Evolutionary conservation across 2,797 vertebrate species (phyloP), one percentile per base, ranked within the genome.

Genomic region (Lutjanus argentimaculatus): DNA sequence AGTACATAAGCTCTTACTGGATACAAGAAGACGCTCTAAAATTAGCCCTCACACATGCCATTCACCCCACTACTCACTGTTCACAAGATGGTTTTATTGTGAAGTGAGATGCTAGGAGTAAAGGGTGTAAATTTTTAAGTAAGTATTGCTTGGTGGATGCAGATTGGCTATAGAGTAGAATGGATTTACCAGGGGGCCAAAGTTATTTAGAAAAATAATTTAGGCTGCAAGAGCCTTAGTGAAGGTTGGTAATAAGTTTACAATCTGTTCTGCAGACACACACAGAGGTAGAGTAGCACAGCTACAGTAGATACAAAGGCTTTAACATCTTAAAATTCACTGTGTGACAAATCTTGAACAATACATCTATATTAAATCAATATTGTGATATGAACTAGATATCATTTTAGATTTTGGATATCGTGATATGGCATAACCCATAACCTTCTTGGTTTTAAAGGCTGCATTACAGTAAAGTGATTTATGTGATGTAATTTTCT

Each of bases 21-120:
- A 87, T 83, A 88, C 77, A 82, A 88, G 82, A 87, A 72, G 76
- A 79, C 68, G 55, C 78, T 87, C 86, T 87, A 89, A 90, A 91
- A 88, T 93, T 82, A 88, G 85, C 81, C 82, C 70, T 88, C 80
- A 85, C 88, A 88, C 85, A 83, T 82, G 80, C 79, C 85, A 75
- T 86, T 90, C 83, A 88, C 68, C 64, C 57, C 25, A 56, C 16
- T 45, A 57, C 65, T 52, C 69, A 40, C 64, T 61, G 45, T 17
- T 73, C 72, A 80, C 66, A 14, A 13, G 59, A 64, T 4, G 36
- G 36, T 42, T 25, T 73, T 74, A 70, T 56, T 46, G 67, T 59
- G 58, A 63, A 66, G n/a, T 48, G 12, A 56, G 57, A 85, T 59
- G 21, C 8, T 11, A 8, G 16, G 19, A 75, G 68, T 17, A 71